A percentile compares a stretch with the other conserved stretches of the same genome.
Evolutionary conservation across 2,888 invertebrate species (phyloP).

Genomic region (Lymantria monacha): DNA sequence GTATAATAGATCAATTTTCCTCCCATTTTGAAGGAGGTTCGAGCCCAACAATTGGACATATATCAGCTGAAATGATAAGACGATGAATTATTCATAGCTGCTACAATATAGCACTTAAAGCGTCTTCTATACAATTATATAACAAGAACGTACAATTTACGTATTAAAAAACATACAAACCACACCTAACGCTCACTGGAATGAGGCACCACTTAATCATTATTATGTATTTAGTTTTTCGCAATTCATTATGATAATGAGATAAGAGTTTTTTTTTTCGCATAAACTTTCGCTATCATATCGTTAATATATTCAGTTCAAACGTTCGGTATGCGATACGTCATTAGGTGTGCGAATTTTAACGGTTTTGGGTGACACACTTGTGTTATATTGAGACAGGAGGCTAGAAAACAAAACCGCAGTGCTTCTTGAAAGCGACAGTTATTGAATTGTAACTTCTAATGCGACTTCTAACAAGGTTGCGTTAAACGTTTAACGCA

Average conservation of each 20-base stretch:
- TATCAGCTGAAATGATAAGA: no score
- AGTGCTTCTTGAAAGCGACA: not conserved
- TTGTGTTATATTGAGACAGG: not conserved
- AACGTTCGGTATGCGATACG: not conserved
- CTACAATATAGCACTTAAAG: not conserved
- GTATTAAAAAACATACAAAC: not conserved
- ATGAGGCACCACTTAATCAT: not conserved
- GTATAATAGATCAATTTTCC: no score
- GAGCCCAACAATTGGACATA: no score
- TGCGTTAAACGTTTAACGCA: no score
- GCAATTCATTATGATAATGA: constrained; percentile 4
- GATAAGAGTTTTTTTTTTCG: not conserved
- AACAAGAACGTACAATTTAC: not conserved
- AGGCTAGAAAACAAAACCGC: not conserved
- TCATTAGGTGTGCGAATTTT: not conserved
- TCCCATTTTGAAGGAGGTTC: no score
- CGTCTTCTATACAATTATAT: not conserved
- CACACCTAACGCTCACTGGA: not conserved
- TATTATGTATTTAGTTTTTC: constrained; percentile 1
- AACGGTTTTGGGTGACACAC: not conserved
- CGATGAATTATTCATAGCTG: not conserved
- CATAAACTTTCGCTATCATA: constrained; percentile 9
- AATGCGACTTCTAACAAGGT: no score
- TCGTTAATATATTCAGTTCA: constrained; percentile 1
- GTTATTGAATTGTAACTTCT: not conserved